Percentiles rank a stretch among this genome's conserved stretches.
These are phyloP conservation scores for Lithosia quadra DNA, from an alignment of 2,888 invertebrate genomes.

Conservation along the genomic window DNA sequence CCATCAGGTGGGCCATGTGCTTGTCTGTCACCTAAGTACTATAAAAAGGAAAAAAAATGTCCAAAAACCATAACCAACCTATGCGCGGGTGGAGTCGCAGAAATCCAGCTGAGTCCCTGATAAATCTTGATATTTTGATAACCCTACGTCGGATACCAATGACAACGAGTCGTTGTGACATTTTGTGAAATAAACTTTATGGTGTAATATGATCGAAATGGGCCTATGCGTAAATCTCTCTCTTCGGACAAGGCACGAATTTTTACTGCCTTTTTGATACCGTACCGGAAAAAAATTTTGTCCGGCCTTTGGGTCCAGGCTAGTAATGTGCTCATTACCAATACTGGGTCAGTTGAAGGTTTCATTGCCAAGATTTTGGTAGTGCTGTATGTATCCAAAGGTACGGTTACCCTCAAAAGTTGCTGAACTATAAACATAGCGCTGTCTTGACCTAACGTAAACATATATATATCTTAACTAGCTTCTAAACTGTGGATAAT, in stretches of 20 bases:
- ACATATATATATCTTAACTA: too few relatives aligned
- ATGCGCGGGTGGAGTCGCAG: too few relatives aligned
- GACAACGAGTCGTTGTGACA: slow-evolving; percentile 33
- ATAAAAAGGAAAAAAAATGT: too few relatives aligned
- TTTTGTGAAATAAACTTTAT: slow-evolving; percentile 43
- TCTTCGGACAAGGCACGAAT: slow-evolving; percentile 31
- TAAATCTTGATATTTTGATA: slow-evolving; percentile 6
- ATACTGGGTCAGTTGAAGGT: neutral
- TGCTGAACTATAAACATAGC: too few relatives aligned
- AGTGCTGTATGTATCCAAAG: neutral
- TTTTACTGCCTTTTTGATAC: slow-evolving; percentile 33
- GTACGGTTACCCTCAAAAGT: too few relatives aligned
- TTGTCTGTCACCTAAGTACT: too few relatives aligned
- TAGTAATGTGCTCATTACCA: neutral
- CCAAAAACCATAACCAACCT: too few relatives aligned
- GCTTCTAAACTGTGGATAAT: too few relatives aligned
- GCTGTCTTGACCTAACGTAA: too few relatives aligned
- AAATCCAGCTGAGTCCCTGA: too few relatives aligned
- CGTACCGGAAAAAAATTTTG: slow-evolving; percentile 7
- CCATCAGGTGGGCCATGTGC: too few relatives aligned
- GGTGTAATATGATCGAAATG: slow-evolving; percentile 47
- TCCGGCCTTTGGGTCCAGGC: neutral
- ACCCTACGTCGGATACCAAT: slow-evolving; percentile 32
- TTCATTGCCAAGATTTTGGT: neutral
- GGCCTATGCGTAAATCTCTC: slow-evolving; percentile 34